These are phyloP conservation scores for Diabrotica virgifera DNA, from an alignment of 1,140 invertebrate genomes.

Conservation along the genomic window DNA sequence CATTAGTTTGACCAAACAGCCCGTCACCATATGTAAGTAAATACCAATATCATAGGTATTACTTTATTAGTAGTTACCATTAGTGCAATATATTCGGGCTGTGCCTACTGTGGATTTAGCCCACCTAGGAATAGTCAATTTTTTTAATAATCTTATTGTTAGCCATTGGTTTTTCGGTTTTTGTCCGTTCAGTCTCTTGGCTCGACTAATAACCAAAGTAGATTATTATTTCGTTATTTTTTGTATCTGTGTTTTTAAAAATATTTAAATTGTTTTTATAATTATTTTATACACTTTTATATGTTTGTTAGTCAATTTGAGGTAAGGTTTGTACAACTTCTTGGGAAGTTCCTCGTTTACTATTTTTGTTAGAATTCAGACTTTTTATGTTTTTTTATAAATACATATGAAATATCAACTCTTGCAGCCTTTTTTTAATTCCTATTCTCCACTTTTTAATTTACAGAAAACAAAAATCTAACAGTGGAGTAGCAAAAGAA, in stretches of 20 bases:
- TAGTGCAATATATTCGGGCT: conserved; percentile 48
- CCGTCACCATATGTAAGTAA: conserved; percentile 11
- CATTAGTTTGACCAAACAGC: conserved; percentile 1
- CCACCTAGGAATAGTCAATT: conserved; percentile 47
- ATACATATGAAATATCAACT: conserved; percentile 47
- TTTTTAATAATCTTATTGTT: conserved; percentile 46
- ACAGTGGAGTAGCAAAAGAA: too few species aligned
- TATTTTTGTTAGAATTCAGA: conserved; percentile 47
- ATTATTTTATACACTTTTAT: conserved; percentile 49
- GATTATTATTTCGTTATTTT: conserved; percentile 42
- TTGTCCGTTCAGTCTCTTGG: conserved; percentile 40
- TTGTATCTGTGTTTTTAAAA: conserved; percentile 43
- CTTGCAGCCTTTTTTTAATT: neutral
- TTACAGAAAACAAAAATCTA: too few species aligned
- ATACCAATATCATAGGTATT: conserved; percentile 13
- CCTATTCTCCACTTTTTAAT: too few species aligned
- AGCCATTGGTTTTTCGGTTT: conserved; percentile 42
- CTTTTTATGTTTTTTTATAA: conserved; percentile 50
- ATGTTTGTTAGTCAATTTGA: conserved; percentile 47
- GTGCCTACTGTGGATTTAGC: conserved; percentile 33
- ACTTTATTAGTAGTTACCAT: conserved; percentile 44
- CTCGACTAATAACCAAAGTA: conserved; percentile 48
- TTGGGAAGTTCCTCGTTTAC: conserved; percentile 44
- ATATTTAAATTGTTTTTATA: conserved; percentile 48
- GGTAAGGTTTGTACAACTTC: conserved; percentile 43